A percentile compares a stretch with the other conserved stretches of the same genome.
These are phyloP conservation scores for Bombycilla garrulus DNA, from an alignment of 2,113 vertebrate genomes.

Conservation along the genomic window DNA sequence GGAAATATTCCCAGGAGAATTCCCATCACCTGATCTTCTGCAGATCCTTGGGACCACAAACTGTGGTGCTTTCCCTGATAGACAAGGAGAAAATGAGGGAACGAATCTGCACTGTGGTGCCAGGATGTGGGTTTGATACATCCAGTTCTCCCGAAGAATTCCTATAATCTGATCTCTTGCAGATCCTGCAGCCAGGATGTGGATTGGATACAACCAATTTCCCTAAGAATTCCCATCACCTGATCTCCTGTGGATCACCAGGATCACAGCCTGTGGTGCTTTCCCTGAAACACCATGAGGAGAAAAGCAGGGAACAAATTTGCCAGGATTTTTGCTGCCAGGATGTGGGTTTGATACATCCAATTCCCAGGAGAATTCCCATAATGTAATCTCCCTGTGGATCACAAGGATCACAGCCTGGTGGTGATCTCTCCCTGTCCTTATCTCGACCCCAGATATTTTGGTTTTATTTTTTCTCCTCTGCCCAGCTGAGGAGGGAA, in stretches of 20 bases:
- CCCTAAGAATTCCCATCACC: too few species aligned
- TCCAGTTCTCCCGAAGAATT: background rate
- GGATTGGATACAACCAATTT: background rate
- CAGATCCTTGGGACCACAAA: rapidly evolving
- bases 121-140: background rate
- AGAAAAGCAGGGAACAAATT: too few species aligned
- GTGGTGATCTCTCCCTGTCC: background rate
- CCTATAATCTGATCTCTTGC: too few species aligned
- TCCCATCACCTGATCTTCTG: background rate
- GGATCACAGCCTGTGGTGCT: too few species aligned
- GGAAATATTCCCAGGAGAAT: background rate
- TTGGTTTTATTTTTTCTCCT: background rate
- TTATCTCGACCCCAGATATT: background rate
- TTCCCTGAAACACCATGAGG: too few species aligned
- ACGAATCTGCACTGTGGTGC: background rate
- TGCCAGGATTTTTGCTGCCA: too few species aligned
- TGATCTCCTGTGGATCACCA: too few species aligned
- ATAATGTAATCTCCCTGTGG: too few species aligned
- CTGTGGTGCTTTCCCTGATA: background rate
- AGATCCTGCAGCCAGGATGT: too few species aligned
- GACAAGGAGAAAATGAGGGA: background rate
- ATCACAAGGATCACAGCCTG: too few species aligned
- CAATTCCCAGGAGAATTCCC: too few species aligned
- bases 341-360: too few species aligned
- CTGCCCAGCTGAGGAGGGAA: background rate